Base-by-base conservation (phyloP, 2,113 vertebrate species). In the Struthio camelus region DNA sequence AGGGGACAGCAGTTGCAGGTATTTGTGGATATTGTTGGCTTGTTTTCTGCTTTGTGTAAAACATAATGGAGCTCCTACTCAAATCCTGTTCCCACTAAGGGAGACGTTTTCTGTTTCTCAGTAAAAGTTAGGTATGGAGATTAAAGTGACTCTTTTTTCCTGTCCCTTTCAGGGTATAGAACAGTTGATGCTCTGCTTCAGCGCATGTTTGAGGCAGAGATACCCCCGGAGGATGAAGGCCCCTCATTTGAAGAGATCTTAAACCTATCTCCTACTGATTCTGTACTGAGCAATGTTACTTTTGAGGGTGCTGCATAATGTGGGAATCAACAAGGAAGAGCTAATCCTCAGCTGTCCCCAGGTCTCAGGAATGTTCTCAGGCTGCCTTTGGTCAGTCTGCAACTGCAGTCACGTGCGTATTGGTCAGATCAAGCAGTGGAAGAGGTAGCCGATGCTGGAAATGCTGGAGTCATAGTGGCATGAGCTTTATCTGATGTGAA, bases 151-250 rank as follows among this genome's bases (percentile, higher is more conserved):
- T 56, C 14, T 7, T 28, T 61, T 24, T 46, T n/a, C 11, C 62
- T 14, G 15, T 48, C 10, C 11, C 24, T 30, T 71, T 48, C 79
- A 99, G 99, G 98, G 18, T 99, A 99, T 85, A 98, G 98, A 89
- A 99, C 99, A 0, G 99, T 99, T 71, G 99, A 99, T 15, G 98
- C 98, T 46, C 96, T 99, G 92, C 96, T 99, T 46, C 99, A 99
- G 96, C 98, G 98, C 27, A 99, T 99, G 98, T 99, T 99, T 27
- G 99, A 99, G 95, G 98, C 98, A 14, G 99, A 99, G 89, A 98
- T 99, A 20, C 97, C 98, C 59, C 97, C 98, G 4, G 99, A 99
- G 38, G 98, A 99, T 0, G 97, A 98, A 65, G 97, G 96, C 9
- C 97, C 96, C 36, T 95, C 97, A 8, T 42, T 98, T 66, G 98